Percentiles rank a stretch among this genome's conserved stretches.
These are phyloP conservation scores for Cebidichthys violaceus DNA, from an alignment of 2,113 vertebrate genomes.

Conservation along the genomic window DNA sequence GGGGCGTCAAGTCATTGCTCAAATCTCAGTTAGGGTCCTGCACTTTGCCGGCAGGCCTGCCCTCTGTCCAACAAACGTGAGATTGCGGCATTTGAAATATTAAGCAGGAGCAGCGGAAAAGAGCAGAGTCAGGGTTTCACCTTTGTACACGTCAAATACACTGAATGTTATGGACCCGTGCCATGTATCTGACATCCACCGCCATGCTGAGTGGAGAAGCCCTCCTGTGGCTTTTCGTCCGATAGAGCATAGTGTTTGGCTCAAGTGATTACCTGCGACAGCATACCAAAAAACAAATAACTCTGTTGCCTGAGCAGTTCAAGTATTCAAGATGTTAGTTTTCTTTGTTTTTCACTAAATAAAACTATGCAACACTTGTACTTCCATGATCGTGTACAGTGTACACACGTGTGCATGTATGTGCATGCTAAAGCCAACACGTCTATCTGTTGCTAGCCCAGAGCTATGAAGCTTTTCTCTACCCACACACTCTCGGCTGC, in stretches of 20 bases:
- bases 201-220: conserved; percentile 9
- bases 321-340: background rate
- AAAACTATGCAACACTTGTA: conserved; percentile 7
- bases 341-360: background rate
- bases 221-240: conserved; percentile 22
- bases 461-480: conserved; percentile 33
- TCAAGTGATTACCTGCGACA: background rate
- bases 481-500: conserved; percentile 53
- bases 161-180: conserved; percentile 49
- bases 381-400: background rate
- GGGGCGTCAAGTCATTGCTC: conserved; percentile 68
- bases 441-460: conserved; percentile 43
- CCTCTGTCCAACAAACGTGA: conserved; percentile 45
- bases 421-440: conserved; percentile 55
- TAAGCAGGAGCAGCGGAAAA: conserved; percentile 61
- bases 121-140: conserved; percentile 62
- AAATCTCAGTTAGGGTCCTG: conserved; percentile 63
- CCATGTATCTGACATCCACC: conserved; percentile 28
- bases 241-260: conserved; percentile 13
- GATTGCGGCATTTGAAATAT: conserved; percentile 67
- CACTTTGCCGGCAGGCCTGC: conserved; percentile 48
- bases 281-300: background rate
- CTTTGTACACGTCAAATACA: conserved; percentile 45
- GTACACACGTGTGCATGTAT: background rate
- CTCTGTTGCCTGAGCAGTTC: background rate